Percentiles rank a stretch among this genome's conserved stretches.
phyloP scores from a whole-genome alignment of 2,797 vertebrate genomes.

The Vireo griseus region DNA sequence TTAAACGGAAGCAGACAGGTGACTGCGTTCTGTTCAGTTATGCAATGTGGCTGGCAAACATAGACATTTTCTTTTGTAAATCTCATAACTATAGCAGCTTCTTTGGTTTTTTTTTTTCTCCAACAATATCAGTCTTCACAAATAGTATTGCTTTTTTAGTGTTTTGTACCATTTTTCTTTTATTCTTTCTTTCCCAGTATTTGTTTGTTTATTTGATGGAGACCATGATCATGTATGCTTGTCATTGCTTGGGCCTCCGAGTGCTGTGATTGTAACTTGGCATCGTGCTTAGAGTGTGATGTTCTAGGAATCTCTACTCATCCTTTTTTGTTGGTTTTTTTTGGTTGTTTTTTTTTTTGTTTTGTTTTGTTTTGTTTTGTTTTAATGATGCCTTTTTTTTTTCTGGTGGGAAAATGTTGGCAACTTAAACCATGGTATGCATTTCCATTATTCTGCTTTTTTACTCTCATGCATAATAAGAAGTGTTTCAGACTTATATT shows the following conservation, averaged over 20 bases:
- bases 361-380: too few relatives aligned
- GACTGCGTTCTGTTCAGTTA: conserved; percentile 79
- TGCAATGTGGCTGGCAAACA: conserved; percentile 86
- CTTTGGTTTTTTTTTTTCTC: conserved; percentile 62
- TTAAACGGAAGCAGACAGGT: conserved; percentile 98
- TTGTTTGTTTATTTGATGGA: conserved; percentile 66
- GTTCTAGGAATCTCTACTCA: conserved; percentile 69
- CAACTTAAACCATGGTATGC: conserved; percentile 74
- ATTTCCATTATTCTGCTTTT: conserved; percentile 77
- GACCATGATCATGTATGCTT: conserved; percentile 76
- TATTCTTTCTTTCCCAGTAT: conserved; percentile 51
- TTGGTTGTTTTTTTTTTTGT: too few relatives aligned
- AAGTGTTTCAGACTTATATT: conserved; percentile 46
- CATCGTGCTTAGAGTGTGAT: conserved; percentile 73
- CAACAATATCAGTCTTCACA: conserved; percentile 67
- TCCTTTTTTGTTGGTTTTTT: background rate
- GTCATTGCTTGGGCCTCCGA: conserved; percentile 72
- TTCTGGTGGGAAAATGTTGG: conserved; percentile 75
- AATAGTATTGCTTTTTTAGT: conserved; percentile 61
- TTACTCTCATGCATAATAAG: conserved; percentile 74
- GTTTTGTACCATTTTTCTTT: conserved; percentile 68
- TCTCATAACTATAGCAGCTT: conserved; percentile 73
- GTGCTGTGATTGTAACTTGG: conserved; percentile 76
- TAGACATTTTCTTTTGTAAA: conserved; percentile 66
- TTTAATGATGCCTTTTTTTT: conserved; percentile 42